Percentiles rank a stretch among this genome's conserved stretches.
Evolutionary conservation across 2,113 vertebrate genomes (phyloP).

Genomic region (Andinoacara biseriatus): DNA sequence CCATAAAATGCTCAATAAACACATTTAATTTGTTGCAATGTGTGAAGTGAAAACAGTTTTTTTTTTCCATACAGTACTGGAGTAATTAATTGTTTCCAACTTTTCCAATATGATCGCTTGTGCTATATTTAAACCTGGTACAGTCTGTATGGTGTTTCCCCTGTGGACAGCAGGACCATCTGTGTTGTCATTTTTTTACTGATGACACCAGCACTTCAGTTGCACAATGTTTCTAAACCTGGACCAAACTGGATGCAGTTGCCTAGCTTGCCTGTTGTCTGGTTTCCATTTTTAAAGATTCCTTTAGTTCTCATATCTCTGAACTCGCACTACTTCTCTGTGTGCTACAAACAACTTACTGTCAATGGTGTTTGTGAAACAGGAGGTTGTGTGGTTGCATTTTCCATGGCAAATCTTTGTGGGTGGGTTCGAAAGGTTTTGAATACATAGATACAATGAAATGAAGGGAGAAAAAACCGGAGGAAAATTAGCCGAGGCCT

Average conservation of each 20-base stretch:
- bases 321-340: background rate
- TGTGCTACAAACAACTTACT: no score
- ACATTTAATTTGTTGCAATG: background rate
- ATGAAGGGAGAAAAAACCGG: no score
- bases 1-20: conserved; percentile 20
- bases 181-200: conserved; percentile 68
- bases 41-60: conserved; percentile 5
- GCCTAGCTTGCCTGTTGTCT: conserved; percentile 10
- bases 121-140: conserved; percentile 72
- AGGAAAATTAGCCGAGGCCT: no score
- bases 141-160: conserved; percentile 62
- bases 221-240: conserved; percentile 57
- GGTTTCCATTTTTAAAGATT: conserved; percentile 6
- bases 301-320: background rate
- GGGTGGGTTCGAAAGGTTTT: no score
- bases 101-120: conserved; percentile 63
- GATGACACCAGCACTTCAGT: conserved; percentile 66
- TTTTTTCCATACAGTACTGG: conserved; percentile 4
- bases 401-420: no score
- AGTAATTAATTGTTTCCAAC: conserved; percentile 63
- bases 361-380: background rate
- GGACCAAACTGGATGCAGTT: conserved; percentile 22
- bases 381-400: no score
- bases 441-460: no score
- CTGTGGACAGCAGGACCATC: conserved; percentile 71